Percentiles rank a stretch among this genome's conserved stretches.
These are phyloP conservation scores for Amblyraja radiata DNA, from an alignment of 2,797 vertebrate species.

Conservation along the genomic window DNA sequence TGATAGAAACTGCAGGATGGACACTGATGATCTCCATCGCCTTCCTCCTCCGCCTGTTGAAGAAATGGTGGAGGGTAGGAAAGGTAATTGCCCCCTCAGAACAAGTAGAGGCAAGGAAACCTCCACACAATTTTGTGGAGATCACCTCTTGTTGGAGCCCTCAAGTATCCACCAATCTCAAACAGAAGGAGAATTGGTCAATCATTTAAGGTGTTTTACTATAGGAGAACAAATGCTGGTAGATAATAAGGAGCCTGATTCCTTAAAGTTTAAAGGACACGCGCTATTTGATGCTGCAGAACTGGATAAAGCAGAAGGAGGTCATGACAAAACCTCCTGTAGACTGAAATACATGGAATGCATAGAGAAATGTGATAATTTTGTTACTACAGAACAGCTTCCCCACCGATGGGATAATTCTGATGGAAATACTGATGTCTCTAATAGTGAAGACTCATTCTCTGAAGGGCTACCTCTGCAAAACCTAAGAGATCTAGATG, in stretches of 20 bases:
- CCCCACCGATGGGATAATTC: conserved; percentile 42
- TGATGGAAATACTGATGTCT: conserved; percentile 39
- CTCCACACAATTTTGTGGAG: not conserved
- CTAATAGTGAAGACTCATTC: conserved; percentile 44
- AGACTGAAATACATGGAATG: conserved; percentile 55
- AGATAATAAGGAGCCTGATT: conserved; percentile 49
- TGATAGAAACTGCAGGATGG: not conserved
- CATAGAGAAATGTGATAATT: conserved; percentile 48
- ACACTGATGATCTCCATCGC: not conserved
- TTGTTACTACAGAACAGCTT: conserved; percentile 53
- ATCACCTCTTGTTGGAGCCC: not conserved
- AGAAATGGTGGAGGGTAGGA: not conserved
- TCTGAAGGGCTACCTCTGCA: conserved; percentile 42
- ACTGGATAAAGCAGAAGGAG: conserved; percentile 52
- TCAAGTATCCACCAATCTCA: not conserved
- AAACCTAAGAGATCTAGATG: conserved; percentile 20
- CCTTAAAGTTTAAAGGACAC: conserved; percentile 52
- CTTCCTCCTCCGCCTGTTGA: not conserved
- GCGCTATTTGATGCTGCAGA: conserved; percentile 51
- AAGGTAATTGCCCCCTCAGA: too few species aligned
- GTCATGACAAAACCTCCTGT: conserved; percentile 50
- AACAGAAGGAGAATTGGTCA: not conserved
- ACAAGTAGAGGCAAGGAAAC: not conserved
- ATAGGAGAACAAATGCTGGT: conserved; percentile 53
- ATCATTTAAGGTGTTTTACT: conserved; percentile 42